A percentile compares a stretch with the other conserved stretches of the same genome.
Evolutionary conservation across 37 sponge, comb jelly and placozoan genomes (phyloP).

Genomic region (Hormiphora californensis): DNA sequence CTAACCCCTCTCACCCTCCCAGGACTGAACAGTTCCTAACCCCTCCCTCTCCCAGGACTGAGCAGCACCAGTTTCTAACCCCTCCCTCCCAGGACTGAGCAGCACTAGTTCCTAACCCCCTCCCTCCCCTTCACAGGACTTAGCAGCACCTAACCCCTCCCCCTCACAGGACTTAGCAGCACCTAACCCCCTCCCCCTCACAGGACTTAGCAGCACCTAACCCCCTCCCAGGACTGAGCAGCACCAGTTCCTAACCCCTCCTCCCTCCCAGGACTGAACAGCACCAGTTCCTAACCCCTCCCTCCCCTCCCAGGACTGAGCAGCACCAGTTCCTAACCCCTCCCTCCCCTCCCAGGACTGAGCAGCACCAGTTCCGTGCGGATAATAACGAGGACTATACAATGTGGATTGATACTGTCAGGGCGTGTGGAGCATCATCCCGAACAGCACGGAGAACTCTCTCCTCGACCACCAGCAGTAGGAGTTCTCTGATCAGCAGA

Average conservation of each 20-base stretch:
- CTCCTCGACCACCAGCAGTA: constrained; percentile 33
- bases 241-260: constrained; percentile 20
- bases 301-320: no score
- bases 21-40: background rate
- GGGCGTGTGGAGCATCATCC: constrained; percentile 47
- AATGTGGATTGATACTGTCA: constrained; percentile 47
- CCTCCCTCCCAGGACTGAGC: constrained; percentile 5
- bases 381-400: constrained; percentile 49
- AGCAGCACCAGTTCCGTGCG: constrained; percentile 34
- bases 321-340: background rate
- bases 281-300: no score
- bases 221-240: constrained; percentile 21
- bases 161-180: no score
- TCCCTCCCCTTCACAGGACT: no score
- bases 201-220: no score
- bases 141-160: no score
- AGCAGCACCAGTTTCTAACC: constrained; percentile 17
- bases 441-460: constrained; percentile 36
- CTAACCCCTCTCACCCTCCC: no score
- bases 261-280: no score
- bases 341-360: background rate
- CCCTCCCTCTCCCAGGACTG: background rate
- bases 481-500: constrained; percentile 39
- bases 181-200: no score
- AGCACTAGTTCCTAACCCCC: background rate